Percentiles rank a stretch among this genome's conserved stretches.
These are phyloP conservation scores for Tachysurus fulvidraco DNA, from an alignment of 2,113 vertebrate genomes.

Conservation along the genomic window DNA sequence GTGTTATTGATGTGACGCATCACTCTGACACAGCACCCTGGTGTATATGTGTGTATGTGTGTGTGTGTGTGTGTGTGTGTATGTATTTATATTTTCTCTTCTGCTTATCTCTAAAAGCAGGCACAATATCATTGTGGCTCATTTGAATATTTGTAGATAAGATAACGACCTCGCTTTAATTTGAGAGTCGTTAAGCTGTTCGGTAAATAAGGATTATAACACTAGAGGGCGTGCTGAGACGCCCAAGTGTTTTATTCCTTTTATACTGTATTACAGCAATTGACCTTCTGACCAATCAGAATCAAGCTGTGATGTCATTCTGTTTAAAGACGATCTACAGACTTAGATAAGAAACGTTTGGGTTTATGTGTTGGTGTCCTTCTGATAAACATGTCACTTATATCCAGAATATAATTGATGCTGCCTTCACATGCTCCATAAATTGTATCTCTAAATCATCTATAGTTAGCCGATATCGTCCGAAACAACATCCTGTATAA, in stretches of 20 bases:
- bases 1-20: slow-evolving; percentile 29
- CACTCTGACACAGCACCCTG: neutral
- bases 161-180: slow-evolving; percentile 10
- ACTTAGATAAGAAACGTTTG: neutral
- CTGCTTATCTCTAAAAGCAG: neutral
- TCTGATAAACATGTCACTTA: neutral
- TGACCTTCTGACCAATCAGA: neutral
- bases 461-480: too few species aligned
- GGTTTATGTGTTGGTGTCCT: neutral
- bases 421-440: too few species aligned
- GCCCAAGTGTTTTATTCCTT: neutral
- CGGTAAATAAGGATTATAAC: neutral
- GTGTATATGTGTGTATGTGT: neutral
- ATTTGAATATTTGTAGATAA: slow-evolving; percentile 16
- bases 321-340: neutral
- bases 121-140: neutral
- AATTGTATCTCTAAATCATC: too few species aligned
- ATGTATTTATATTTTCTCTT: slow-evolving; percentile 6
- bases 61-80: neutral
- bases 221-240: neutral
- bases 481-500: too few species aligned
- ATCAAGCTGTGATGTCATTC: neutral
- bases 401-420: neutral
- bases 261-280: neutral
- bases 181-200: neutral